These are phyloP conservation scores for Sinosuthora webbiana DNA, from an alignment of 2,113 vertebrate species.

Conservation along the genomic window DNA sequence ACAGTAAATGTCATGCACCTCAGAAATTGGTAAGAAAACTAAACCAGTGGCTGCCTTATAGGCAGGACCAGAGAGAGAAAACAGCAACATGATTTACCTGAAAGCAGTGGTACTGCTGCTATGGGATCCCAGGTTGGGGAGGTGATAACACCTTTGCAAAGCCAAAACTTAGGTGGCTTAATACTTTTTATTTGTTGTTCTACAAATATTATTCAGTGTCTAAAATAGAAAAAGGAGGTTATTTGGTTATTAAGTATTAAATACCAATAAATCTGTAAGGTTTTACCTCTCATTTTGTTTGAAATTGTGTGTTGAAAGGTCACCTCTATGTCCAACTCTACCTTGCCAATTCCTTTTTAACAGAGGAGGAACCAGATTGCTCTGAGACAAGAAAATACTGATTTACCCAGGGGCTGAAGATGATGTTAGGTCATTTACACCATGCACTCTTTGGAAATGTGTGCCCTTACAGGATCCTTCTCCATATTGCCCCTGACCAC, in stretches of 20 bases:
- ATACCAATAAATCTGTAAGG: background rate
- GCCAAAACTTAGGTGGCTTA: background rate
- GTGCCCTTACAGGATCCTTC: background rate
- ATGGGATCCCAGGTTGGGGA: background rate
- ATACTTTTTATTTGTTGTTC: background rate
- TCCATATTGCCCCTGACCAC: background rate
- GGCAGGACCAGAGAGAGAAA: background rate
- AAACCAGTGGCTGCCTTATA: background rate
- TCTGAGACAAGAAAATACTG: background rate
- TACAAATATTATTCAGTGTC: background rate
- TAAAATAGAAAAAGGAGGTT: background rate
- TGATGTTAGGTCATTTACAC: background rate
- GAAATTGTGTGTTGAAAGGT: background rate
- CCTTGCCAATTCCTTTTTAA: background rate
- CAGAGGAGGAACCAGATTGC: background rate
- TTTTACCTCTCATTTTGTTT: background rate
- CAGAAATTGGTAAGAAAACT: background rate
- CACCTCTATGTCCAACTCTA: background rate
- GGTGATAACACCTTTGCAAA: background rate
- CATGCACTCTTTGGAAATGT: background rate
- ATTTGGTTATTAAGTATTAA: background rate
- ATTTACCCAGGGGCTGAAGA: background rate
- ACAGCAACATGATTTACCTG: background rate
- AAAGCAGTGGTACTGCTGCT: background rate
- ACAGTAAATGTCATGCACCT: background rate